Base-by-base conservation (phyloP, 2,888 invertebrate species). In the Cabera pusaria region DNA sequence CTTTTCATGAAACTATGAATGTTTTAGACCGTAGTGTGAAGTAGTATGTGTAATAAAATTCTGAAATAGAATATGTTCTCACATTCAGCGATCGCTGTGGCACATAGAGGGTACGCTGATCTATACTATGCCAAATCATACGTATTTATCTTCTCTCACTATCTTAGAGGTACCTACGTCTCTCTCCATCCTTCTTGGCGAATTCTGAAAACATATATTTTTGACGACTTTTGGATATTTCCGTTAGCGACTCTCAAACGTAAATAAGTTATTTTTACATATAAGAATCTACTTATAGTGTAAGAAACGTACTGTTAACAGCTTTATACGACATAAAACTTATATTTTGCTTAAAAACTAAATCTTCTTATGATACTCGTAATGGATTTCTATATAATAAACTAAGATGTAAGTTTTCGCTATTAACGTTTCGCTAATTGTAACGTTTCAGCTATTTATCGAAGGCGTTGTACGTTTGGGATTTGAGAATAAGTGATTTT, bases 161-260 rank as follows among this genome's bases (percentile, higher is more conserved):
- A 53, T 45, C 42, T 41, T 54, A 53, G 44, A 44, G 47, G 51
- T 58, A 47, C 16, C 20, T 18, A 51, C 39, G 45, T 66, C 52
- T 56, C 45, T 60, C 57, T 62, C 65, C 64, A 72, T 69, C 56
- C 56, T 68, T 70, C 61, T 60, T 65, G 63, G 68, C 62, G 62
- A 69, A 72, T 70, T 72, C 70, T 64, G 65, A 72, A 68, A 66
- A 64, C 56, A 69, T 74, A 72, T 80, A 74, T 81, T 82, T 82
- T 82, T 73, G 79, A 82, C 59, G 70, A 74, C 66, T 83, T 81
- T 81, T 81, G 79, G 79, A 81, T 81, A 81, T 73, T 75, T 80
- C 81, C 79, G 68, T 76, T 73, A 80, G 73, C 67, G 58, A 73
- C 65, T 72, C 64, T 75, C 75, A 72, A n/a, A 69, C 57, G 55